phyloP scores from a whole-genome alignment of 2,113 vertebrate genomes.

The Upupa epops region DNA sequence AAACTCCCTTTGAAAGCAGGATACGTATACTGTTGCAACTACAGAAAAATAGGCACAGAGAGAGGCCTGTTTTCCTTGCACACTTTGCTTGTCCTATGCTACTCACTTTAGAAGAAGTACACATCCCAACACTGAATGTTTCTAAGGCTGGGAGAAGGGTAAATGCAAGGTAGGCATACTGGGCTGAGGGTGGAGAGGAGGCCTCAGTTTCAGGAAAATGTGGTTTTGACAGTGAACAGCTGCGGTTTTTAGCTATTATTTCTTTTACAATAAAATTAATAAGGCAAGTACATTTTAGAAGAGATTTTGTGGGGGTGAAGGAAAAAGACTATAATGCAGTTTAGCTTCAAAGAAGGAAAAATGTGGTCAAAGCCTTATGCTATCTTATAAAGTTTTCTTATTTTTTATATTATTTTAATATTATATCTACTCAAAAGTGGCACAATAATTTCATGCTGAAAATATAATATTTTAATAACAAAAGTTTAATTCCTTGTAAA shows the following conservation, averaged over 20 bases:
- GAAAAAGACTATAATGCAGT: background rate
- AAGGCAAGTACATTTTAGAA: background rate
- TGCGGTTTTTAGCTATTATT: background rate
- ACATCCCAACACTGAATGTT: background rate
- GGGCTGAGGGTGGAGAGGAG: background rate
- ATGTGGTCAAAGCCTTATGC: background rate
- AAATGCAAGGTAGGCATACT: background rate
- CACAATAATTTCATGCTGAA: background rate
- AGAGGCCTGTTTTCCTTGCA: background rate
- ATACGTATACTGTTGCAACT: background rate
- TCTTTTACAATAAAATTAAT: background rate
- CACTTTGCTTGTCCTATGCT: background rate
- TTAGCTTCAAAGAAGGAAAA: background rate
- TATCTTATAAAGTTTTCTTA: background rate
- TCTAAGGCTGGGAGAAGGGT: background rate
- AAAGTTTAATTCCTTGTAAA: background rate
- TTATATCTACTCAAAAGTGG: background rate
- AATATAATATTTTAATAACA: background rate
- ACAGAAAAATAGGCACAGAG: background rate
- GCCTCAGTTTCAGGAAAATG: background rate
- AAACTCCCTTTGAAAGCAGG: background rate
- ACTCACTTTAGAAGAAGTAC: background rate
- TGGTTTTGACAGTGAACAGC: accelerated
- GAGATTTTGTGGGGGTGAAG: background rate
- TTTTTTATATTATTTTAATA: background rate